phyloP scores from a whole-genome alignment of 92 coral and sea anemone genomes.

The Zoanthus solanderi region DNA sequence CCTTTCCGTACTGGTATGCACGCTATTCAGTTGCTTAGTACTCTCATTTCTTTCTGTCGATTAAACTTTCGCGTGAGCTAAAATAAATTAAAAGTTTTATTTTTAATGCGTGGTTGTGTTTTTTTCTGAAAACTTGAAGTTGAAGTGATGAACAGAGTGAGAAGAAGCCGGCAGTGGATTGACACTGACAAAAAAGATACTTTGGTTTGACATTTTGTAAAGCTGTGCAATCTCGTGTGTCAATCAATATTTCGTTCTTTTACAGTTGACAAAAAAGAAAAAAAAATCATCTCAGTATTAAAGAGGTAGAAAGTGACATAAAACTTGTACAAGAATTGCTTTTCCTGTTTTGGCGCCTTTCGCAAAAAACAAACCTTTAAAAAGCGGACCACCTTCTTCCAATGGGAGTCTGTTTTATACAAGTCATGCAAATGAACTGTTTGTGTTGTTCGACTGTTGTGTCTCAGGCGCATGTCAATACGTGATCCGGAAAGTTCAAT shows the following conservation, averaged over 20 bases:
- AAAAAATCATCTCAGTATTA: no score
- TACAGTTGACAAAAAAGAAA: no score
- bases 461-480: background rate
- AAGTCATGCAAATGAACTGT: background rate
- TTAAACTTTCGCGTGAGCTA: background rate
- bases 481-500: conserved; percentile 33
- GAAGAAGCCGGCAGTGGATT: no score
- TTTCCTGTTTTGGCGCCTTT: background rate
- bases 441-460: background rate
- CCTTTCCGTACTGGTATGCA: background rate
- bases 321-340: background rate
- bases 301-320: background rate
- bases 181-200: no score
- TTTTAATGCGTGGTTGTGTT: background rate
- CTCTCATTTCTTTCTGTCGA: background rate
- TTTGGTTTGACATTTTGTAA: no score
- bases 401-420: conserved; percentile 9
- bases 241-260: no score
- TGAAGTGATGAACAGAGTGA: no score
- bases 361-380: background rate
- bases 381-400: background rate
- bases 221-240: no score
- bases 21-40: background rate
- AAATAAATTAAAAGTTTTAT: background rate
- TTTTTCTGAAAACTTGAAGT: no score